These are phyloP conservation scores for Pseudochirops corinnae DNA, from an alignment of 2,797 vertebrate genomes.

Conservation along the genomic window DNA sequence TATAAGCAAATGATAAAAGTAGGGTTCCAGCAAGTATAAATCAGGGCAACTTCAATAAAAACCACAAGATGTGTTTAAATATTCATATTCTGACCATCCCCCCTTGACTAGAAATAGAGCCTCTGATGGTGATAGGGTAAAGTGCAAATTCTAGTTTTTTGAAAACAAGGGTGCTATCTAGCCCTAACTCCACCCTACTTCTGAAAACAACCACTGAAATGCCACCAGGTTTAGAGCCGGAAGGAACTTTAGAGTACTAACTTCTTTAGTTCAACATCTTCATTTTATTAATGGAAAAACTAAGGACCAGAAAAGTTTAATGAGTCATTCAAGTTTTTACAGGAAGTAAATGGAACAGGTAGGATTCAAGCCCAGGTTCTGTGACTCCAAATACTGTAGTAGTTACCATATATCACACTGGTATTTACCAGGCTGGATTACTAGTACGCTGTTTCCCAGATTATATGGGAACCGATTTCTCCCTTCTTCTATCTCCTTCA, in stretches of 20 bases:
- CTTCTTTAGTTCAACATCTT: constrained; percentile 18
- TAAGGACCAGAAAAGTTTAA: background rate
- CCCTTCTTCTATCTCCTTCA: background rate
- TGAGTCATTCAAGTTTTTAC: background rate
- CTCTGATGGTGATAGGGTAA: background rate
- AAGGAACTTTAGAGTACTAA: background rate
- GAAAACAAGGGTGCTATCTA: background rate
- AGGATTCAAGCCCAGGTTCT: background rate
- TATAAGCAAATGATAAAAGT: constrained; percentile 71
- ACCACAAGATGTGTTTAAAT: constrained; percentile 59
- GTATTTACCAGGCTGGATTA: background rate
- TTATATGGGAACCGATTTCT: background rate
- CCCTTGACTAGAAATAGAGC: background rate
- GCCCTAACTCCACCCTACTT: background rate
- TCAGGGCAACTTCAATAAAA: constrained; percentile 70
- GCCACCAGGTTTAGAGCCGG: background rate
- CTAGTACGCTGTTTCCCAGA: background rate
- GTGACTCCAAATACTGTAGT: background rate
- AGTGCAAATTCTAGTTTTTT: background rate
- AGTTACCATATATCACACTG: background rate
- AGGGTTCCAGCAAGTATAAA: constrained; percentile 66
- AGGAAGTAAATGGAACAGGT: background rate
- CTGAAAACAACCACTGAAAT: background rate
- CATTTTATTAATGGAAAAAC: constrained; percentile 30
- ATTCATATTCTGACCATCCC: constrained; percentile 47